These are phyloP conservation scores for Lepas anatifera DNA, from an alignment of 2,888 invertebrate species.

Conservation along the genomic window DNA sequence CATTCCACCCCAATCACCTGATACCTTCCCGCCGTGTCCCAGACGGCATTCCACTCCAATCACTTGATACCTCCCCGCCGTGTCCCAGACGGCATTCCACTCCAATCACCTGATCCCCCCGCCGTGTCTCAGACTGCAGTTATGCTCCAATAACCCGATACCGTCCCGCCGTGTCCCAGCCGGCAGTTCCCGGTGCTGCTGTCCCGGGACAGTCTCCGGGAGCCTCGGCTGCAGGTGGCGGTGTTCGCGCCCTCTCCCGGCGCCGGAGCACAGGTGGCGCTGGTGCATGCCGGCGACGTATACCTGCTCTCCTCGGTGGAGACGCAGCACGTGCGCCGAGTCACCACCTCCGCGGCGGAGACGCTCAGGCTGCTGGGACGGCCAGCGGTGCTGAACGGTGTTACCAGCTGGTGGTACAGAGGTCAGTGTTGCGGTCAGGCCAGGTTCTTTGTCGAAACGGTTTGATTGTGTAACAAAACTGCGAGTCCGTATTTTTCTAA, in stretches of 20 bases:
- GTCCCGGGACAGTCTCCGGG: conserved; percentile 11
- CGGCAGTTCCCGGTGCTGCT: not conserved
- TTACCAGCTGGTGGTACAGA: conserved; percentile 2
- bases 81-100: too few relatives aligned
- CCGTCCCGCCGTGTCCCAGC: not conserved
- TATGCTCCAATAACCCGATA: too few relatives aligned
- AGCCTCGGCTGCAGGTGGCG: not conserved
- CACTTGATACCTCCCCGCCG: too few relatives aligned
- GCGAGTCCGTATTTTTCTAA: too few relatives aligned
- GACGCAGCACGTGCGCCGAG: not conserved
- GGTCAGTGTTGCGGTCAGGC: too few relatives aligned
- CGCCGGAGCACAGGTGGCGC: not conserved
- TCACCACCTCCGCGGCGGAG: not conserved
- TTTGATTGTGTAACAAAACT: too few relatives aligned
- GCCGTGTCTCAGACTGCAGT: too few relatives aligned
- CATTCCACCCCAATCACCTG: too few relatives aligned
- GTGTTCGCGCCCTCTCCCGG: not conserved
- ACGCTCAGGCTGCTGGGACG: not conserved
- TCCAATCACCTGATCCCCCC: too few relatives aligned
- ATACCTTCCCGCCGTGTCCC: too few relatives aligned
- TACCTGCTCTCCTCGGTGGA: conserved; percentile 22
- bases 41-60: too few relatives aligned
- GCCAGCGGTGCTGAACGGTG: not conserved
- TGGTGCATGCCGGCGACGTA: conserved; percentile 20
- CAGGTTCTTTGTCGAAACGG: too few relatives aligned